Evolutionary conservation across 2,113 vertebrate species (phyloP), one percentile per base, ranked within the genome.

Genomic region (Beaufortia kweichowensis): DNA sequence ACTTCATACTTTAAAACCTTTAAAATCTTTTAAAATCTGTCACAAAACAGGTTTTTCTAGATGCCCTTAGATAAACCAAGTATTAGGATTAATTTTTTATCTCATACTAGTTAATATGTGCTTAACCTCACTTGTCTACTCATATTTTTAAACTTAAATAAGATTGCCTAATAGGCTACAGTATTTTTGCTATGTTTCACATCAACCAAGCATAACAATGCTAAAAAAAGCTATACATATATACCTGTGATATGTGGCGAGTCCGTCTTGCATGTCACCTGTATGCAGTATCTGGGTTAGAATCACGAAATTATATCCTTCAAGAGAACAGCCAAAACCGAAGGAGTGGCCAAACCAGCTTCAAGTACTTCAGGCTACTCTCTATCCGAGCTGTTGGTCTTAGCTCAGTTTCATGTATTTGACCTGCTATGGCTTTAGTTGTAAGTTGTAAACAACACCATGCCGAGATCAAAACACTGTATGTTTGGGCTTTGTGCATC

Each of bases 331-430:
- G 8, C 43, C n/a, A n/a, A 46, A 74, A 68, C 19, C 46, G 61
- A 33, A 79, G 56, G 77, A 72, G 76, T 82, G 78, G 74, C 60
- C 77, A 75, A 26, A 74, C 70, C 70, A 67, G 81, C 65, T 78
- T 33, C n/a, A 66, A 67, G 43, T 31, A 48, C 41, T 56, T 64
- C 53, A 24, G 23, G 78, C 46, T 4, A 71, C 53, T 55, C 14
- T 17, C 78, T 24, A 39, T 39, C 46, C 46, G 41, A 50, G 31
- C 11, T 24, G 53, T 23, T 77, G 33, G 29, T 48, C 26, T 46
- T 29, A 68, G 35, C 23, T 35, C 64, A 21, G 17, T 15, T 17
- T 39, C 31, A 17, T n/a, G n/a, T n/a, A n/a, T n/a, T 33, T 12
- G 39, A 29, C 53, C 29, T 17, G 9, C 21, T 53, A 53, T n/a